phyloP scores from a whole-genome alignment of 2,113 vertebrate genomes.

The Neotragus pygmaeus region DNA sequence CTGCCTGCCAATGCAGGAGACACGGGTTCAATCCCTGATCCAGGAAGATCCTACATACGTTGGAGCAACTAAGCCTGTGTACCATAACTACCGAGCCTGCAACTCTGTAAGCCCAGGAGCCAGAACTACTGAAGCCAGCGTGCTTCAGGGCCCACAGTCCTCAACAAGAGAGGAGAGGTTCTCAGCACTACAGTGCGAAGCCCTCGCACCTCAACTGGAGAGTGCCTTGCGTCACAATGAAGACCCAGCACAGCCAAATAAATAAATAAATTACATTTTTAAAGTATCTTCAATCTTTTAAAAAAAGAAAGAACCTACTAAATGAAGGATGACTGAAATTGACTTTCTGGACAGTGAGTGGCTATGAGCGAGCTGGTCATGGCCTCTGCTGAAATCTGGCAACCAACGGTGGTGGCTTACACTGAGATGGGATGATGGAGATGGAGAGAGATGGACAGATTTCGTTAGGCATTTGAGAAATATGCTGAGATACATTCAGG shows the following conservation, averaged over 20 bases:
- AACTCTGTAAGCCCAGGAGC: background rate
- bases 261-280: background rate
- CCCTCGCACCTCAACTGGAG: background rate
- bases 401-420: background rate
- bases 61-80: background rate
- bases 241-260: background rate
- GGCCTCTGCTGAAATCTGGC: background rate
- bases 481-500: background rate
- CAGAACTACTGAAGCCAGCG: background rate
- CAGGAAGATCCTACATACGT: background rate
- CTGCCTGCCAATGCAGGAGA: background rate
- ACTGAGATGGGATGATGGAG: no score
- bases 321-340: background rate
- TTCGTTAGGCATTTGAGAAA: background rate
- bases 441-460: background rate
- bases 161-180: background rate
- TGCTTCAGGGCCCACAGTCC: background rate
- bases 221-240: accelerated
- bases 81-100: background rate
- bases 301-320: background rate
- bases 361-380: background rate
- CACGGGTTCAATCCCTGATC: background rate
- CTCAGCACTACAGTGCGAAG: background rate
- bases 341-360: no score
- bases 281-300: background rate